Conservation (phyloP, 2,888 invertebrate species). For the Drosophila koepferae region DNA sequence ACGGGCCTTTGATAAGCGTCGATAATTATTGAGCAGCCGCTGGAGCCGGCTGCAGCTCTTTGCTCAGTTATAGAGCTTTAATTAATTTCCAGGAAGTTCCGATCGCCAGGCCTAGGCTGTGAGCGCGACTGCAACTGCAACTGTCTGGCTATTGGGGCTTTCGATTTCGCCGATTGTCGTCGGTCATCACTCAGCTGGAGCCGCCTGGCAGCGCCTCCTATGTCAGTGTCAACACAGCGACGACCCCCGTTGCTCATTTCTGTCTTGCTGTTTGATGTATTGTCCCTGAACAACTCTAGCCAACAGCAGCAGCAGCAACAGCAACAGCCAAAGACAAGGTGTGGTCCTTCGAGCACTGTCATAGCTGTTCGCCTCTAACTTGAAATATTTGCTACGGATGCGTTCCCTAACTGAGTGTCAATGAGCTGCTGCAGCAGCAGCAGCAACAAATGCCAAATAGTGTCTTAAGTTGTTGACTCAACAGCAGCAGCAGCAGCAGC, state of each 20-base stretch:
- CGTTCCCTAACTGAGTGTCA: conserved; percentile 61
- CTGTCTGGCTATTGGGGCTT: conserved; percentile 48
- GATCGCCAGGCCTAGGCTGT: conserved; percentile 45
- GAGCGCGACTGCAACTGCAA: neutral
- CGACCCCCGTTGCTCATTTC: conserved; percentile 69
- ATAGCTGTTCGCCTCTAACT: conserved; percentile 68
- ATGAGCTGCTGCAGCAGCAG: conserved; percentile 55
- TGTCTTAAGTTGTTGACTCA: conserved; percentile 66
- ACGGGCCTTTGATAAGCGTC: conserved; percentile 83
- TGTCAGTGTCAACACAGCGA: conserved; percentile 76
- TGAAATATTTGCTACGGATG: conserved; percentile 69
- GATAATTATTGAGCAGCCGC: conserved; percentile 80
- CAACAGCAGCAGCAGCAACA: conserved; percentile 13
- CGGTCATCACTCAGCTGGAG: conserved; percentile 78
- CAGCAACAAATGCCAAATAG: conserved; percentile 33
- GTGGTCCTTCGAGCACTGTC: conserved; percentile 72
- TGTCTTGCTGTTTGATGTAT: conserved; percentile 80
- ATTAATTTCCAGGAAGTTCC: conserved; percentile 78
- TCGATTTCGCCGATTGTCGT: conserved; percentile 75
- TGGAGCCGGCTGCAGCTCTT: conserved; percentile 15
- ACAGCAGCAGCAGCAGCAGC: conserved; percentile 36
- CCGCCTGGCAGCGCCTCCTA: conserved; percentile 47
- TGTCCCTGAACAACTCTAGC: conserved; percentile 61
- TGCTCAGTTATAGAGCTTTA: conserved; percentile 67
- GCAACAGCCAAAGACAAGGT: conserved; percentile 51